Evolutionary conservation across 2,797 vertebrate species (phyloP).

Genomic region (Neosalanx taihuensis): DNA sequence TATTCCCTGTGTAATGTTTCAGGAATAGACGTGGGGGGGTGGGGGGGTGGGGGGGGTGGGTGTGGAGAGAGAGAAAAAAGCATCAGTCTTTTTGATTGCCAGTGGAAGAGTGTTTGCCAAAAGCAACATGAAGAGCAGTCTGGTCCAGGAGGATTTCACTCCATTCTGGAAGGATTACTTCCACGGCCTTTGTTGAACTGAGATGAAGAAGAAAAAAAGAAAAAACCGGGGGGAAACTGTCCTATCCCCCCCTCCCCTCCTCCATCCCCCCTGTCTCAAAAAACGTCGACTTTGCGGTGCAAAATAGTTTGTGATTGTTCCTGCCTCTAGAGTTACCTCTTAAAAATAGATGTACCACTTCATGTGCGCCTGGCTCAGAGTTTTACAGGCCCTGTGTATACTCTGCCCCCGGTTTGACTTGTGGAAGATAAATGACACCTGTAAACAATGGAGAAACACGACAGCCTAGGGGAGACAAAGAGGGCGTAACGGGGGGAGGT

Average conservation of each 20-base stretch:
- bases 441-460: conserved; percentile 51
- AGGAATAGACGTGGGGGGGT: conserved; percentile 54
- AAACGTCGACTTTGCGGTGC: conserved; percentile 30
- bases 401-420: conserved; percentile 50
- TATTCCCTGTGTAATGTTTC: conserved; percentile 64
- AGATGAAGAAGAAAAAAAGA: conserved; percentile 32
- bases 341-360: conserved; percentile 41
- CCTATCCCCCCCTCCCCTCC: neutral
- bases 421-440: conserved; percentile 51
- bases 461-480: too few species aligned
- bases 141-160: conserved; percentile 52
- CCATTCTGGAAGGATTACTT: conserved; percentile 54
- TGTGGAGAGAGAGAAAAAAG: conserved; percentile 42
- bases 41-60: conserved; percentile 21
- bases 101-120: conserved; percentile 56
- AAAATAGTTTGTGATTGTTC: conserved; percentile 33
- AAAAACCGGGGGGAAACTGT: neutral
- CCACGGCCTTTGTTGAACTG: conserved; percentile 61
- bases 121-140: conserved; percentile 65
- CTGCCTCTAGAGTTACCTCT: conserved; percentile 26
- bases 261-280: conserved; percentile 12
- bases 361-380: conserved; percentile 38
- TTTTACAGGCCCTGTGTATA: conserved; percentile 34
- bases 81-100: conserved; percentile 58
- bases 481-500: too few species aligned